A percentile compares a stretch with the other conserved stretches of the same genome.
Conservation (phyloP, 1,140 invertebrate genomes). For the Drosophila paulistorum region DNA sequence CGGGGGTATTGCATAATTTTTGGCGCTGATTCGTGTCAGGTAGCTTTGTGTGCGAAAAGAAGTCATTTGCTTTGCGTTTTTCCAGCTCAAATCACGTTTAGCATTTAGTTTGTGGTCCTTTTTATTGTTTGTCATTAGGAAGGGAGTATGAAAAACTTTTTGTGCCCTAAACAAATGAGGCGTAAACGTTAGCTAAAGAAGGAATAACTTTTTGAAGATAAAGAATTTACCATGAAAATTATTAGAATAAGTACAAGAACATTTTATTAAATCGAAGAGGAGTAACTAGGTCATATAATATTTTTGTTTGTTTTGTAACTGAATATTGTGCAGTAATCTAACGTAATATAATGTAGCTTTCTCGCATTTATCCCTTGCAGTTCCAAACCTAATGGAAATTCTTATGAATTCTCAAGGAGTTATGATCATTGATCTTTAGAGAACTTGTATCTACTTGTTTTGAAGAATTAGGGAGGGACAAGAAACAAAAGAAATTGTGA, state of each 20-base stretch:
- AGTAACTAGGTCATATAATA: background rate
- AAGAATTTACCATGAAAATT: background rate
- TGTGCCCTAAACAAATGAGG: background rate
- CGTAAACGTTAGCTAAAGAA: background rate
- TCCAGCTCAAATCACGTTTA: slow-evolving; percentile 9
- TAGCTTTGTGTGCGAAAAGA: slow-evolving; percentile 13
- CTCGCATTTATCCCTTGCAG: no score
- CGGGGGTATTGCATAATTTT: slow-evolving; percentile 23
- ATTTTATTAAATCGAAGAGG: background rate
- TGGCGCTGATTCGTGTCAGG: slow-evolving; percentile 20
- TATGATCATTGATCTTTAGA: no score
- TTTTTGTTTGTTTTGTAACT: no score
- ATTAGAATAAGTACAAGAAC: background rate
- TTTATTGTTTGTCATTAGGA: slow-evolving; percentile 3
- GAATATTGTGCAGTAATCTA: no score
- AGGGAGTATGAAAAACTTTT: background rate
- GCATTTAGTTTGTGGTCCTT: slow-evolving; percentile 5
- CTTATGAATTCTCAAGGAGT: no score
- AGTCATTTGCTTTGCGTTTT: slow-evolving; percentile 16
- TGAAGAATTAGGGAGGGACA: no score
- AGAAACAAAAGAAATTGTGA: no score
- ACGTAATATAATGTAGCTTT: no score
- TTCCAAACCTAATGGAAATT: no score
- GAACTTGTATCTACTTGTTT: no score
- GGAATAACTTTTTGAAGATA: background rate